These are phyloP conservation scores for Drosophila cardini DNA, from an alignment of 1,140 invertebrate genomes.

Conservation along the genomic window DNA sequence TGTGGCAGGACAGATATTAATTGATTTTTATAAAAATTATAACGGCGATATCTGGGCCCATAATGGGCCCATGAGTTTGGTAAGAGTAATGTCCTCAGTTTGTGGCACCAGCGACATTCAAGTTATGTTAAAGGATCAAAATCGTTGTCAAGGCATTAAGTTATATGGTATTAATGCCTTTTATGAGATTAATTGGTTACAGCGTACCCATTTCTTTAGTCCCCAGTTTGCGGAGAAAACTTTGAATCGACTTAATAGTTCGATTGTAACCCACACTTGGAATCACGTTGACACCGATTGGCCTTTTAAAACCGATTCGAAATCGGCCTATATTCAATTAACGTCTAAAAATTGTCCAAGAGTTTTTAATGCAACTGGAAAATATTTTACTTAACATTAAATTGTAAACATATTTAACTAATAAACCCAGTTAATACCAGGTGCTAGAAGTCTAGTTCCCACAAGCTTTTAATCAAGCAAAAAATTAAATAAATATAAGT, in stretches of 20 bases:
- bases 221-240: slow-evolving; percentile 84
- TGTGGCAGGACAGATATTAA: slow-evolving; percentile 84
- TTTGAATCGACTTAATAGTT: slow-evolving; percentile 85
- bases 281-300: slow-evolving; percentile 87
- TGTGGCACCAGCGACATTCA: slow-evolving; percentile 86
- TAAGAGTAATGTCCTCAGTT: slow-evolving; percentile 86
- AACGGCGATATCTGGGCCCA: slow-evolving; percentile 88
- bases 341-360: slow-evolving; percentile 87
- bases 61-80: slow-evolving; percentile 91
- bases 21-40: slow-evolving; percentile 87
- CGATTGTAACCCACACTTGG: slow-evolving; percentile 89
- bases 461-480: too few relatives aligned
- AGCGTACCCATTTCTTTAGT: slow-evolving; percentile 88
- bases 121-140: slow-evolving; percentile 86
- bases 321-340: slow-evolving; percentile 85
- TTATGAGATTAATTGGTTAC: slow-evolving; percentile 88
- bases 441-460: too few relatives aligned
- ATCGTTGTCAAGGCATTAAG: slow-evolving; percentile 87
- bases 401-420: too few relatives aligned
- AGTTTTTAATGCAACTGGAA: slow-evolving; percentile 85
- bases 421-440: too few relatives aligned
- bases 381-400: slow-evolving; percentile 69
- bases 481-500: too few relatives aligned
- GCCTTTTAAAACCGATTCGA: slow-evolving; percentile 84
- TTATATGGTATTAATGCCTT: slow-evolving; percentile 87